Evolutionary conservation across 1,140 invertebrate genomes (phyloP).

Genomic region (Agrilus planipennis): DNA sequence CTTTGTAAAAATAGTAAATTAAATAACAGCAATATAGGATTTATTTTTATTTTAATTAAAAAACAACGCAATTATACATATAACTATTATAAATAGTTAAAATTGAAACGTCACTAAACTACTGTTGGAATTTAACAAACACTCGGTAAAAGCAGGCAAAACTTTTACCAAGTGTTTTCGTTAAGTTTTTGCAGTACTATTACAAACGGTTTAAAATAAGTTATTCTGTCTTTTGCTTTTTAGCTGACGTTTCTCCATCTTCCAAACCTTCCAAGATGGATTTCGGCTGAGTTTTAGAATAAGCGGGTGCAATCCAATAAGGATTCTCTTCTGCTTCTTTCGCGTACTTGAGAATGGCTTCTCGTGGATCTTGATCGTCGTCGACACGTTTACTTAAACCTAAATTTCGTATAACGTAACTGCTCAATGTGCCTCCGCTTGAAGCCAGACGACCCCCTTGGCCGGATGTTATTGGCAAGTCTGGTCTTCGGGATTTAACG

Average conservation of each 20-base stretch:
- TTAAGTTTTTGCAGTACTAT: too few relatives aligned
- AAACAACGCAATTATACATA: too few relatives aligned
- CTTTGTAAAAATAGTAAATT: too few relatives aligned
- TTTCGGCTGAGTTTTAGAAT: constrained; percentile 71
- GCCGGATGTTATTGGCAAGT: constrained; percentile 89
- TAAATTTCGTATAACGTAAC: constrained; percentile 92
- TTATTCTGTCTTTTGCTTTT: constrained; percentile 37
- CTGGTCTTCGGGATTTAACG: constrained; percentile 83
- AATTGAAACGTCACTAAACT: too few relatives aligned
- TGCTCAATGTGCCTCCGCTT: constrained; percentile 91
- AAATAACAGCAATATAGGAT: too few relatives aligned
- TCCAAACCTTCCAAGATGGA: constrained; percentile 57
- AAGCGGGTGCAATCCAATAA: constrained; percentile 90
- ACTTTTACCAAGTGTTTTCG: too few relatives aligned
- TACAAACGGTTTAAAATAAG: too few relatives aligned
- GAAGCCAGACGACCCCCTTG: constrained; percentile 88
- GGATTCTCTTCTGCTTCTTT: constrained; percentile 96
- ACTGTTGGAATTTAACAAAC: too few relatives aligned
- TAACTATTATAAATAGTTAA: too few relatives aligned
- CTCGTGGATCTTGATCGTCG: constrained; percentile 92
- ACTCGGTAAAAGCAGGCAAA: too few relatives aligned
- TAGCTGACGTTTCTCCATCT: constrained; percentile 42
- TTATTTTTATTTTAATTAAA: too few relatives aligned
- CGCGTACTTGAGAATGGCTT: constrained; percentile 93
- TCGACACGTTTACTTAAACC: constrained; percentile 87